phyloP scores from a whole-genome alignment of 2,113 vertebrate species.

The Macheiramphus alcinus region DNA sequence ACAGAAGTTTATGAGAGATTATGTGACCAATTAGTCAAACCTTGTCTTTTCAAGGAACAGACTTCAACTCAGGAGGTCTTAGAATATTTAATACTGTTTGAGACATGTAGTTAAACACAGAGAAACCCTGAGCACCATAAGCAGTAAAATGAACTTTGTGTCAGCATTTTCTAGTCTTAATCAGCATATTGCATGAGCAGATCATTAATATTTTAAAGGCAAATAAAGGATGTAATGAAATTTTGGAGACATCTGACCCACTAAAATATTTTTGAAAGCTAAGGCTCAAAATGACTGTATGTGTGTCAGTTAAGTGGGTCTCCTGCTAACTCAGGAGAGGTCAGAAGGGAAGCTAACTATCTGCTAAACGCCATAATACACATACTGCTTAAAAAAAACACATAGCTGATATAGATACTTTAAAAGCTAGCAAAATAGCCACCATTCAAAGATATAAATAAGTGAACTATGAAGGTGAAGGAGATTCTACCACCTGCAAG shows the following conservation, averaged over 20 bases:
- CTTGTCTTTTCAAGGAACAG: not conserved
- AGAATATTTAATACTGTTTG: conserved; percentile 11
- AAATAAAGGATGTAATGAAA: conserved; percentile 53
- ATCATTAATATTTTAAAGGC: conserved; percentile 60
- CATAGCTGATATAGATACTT: not conserved
- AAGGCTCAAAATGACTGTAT: not conserved
- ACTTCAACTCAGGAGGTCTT: conserved; percentile 10
- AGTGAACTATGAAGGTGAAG: not conserved
- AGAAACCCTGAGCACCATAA: not conserved
- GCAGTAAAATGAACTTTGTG: not conserved
- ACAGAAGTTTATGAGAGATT: not conserved
- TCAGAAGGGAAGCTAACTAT: conserved; percentile 1
- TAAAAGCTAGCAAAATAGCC: conserved; percentile 8
- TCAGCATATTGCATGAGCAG: conserved; percentile 28
- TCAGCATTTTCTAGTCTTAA: conserved; percentile 51
- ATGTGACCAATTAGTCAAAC: not conserved
- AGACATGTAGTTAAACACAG: conserved; percentile 9
- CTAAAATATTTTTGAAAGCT: conserved; percentile 57
- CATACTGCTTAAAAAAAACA: not conserved
- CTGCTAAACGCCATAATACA: not conserved
- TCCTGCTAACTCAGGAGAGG: conserved; percentile 5
- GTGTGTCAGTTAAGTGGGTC: conserved; percentile 26
- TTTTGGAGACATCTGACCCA: conserved; percentile 54
- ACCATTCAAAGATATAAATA: not conserved
- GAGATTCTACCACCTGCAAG: not conserved